phyloP scores from a whole-genome alignment of 2,797 vertebrate species.

The Poliocrania exsul region DNA sequence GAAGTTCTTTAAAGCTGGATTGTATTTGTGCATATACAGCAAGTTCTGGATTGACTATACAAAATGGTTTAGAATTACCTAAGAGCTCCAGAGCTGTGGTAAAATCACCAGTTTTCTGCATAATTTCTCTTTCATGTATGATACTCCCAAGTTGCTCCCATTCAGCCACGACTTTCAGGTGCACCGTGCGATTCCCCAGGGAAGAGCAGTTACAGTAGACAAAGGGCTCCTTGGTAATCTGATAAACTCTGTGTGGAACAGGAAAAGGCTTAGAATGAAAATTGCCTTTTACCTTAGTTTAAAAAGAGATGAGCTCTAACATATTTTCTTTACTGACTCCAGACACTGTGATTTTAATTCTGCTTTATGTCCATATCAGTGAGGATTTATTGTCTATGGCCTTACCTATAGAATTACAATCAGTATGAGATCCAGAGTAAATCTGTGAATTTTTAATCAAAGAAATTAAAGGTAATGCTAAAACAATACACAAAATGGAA shows the following conservation, averaged over 20 bases:
- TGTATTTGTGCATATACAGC: background rate
- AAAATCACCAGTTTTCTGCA: conserved; percentile 79
- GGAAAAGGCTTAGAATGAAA: background rate
- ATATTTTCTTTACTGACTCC: background rate
- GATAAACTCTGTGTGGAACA: conserved; percentile 75
- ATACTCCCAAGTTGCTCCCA: conserved; percentile 33
- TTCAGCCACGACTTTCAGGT: conserved; percentile 78
- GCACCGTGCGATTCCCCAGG: conserved; percentile 79
- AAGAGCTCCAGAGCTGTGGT: conserved; percentile 79
- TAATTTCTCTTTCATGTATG: background rate
- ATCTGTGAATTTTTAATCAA: background rate
- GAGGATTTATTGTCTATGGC: background rate
- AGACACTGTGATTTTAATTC: background rate
- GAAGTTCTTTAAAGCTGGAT: background rate
- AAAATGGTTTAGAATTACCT: conserved; percentile 64
- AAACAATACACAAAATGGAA: background rate
- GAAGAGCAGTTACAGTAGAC: conserved; percentile 79
- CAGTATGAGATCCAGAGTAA: background rate
- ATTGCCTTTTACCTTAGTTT: background rate
- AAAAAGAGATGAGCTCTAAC: background rate
- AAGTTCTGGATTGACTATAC: background rate
- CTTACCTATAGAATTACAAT: background rate
- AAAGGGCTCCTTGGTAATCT: conserved; percentile 79
- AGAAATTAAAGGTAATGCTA: background rate
- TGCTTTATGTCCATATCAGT: background rate